Base-by-base conservation (phyloP, 1,140 invertebrate genomes). In the Lineus longissimus region DNA sequence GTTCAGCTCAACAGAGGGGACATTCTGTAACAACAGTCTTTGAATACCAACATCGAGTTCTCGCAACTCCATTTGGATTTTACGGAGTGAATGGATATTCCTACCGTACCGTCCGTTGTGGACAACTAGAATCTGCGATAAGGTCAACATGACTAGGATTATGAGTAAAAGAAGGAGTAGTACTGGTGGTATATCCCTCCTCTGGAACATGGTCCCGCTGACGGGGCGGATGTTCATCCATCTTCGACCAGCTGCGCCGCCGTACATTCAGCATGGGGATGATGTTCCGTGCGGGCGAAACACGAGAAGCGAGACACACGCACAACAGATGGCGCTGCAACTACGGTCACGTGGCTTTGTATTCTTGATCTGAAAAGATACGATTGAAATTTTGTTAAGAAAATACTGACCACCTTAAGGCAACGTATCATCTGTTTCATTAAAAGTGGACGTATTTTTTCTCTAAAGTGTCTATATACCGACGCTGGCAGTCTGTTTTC, bases 111-210 rank as follows among this genome's bases (percentile, higher is more conserved):
- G 62, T 19, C 65, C 65, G 51, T 59, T 67, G 56, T 67, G 65
- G n/a, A 67, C 62, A 41, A 67, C 65, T n/a, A 67, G 57, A 43
- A 67, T 67, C 62, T 67, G 65, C 41, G 62, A 64, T 17, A 67
- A 51, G 17, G 65, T 67, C 27, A 67, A 45, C 62, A 67, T 64
- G 33, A 67, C 62, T 29, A 67, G 65, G 27, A 64, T 40, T 41
- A 67, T 67, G 17, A 67, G 57, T 13, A 63, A 45, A 19, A 67
- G 45, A 7, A 67, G 57, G 56, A 67, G 56, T n/a, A 67, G 51
- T 2, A 67, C 62, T 25, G 65, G 65, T 23, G 65, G 65, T 19
- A 67, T 55, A 29, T 67, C 65, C 7, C 65, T 54, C 17, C 62
- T 61, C 51, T 63, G 58, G 45, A 67, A 60, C 65, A 63, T 64